These are phyloP conservation scores for Channa maculata DNA, from an alignment of 2,113 vertebrate species.

Conservation along the genomic window DNA sequence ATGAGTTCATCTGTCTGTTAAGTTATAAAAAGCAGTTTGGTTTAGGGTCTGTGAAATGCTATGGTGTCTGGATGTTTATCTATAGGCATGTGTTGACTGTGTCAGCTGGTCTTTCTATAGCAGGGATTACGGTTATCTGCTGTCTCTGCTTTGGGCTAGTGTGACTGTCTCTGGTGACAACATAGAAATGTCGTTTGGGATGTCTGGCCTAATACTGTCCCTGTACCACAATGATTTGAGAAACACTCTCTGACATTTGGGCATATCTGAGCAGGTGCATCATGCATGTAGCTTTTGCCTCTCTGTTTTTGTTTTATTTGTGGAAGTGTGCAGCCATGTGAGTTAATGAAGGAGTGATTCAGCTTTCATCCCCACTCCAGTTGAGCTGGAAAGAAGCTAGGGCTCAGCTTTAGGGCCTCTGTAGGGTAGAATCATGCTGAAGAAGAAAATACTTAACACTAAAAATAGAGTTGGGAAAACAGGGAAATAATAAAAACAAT, in stretches of 20 bases:
- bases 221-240: constrained; percentile 14
- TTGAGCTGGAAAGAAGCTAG: constrained; percentile 65
- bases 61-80: constrained; percentile 56
- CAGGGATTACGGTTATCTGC: constrained; percentile 60
- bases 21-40: constrained; percentile 20
- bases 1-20: constrained; percentile 17
- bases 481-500: constrained; percentile 17
- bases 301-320: constrained; percentile 56
- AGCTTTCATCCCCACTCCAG: constrained; percentile 73
- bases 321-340: constrained; percentile 73
- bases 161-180: constrained; percentile 50
- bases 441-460: constrained; percentile 15
- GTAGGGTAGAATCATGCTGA: constrained; percentile 45
- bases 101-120: constrained; percentile 75
- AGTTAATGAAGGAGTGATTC: constrained; percentile 77
- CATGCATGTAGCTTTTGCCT: constrained; percentile 11
- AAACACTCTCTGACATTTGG: background rate
- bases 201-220: constrained; percentile 19
- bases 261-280: constrained; percentile 15
- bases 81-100: constrained; percentile 56
- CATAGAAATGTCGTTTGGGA: constrained; percentile 18
- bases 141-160: constrained; percentile 46
- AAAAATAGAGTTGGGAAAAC: constrained; percentile 36
- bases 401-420: constrained; percentile 65
- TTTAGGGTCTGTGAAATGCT: constrained; percentile 11